These are phyloP conservation scores for Lytechinus variegatus DNA, from an alignment of 35 echinoderm and acorn worm genomes.

Conservation along the genomic window DNA sequence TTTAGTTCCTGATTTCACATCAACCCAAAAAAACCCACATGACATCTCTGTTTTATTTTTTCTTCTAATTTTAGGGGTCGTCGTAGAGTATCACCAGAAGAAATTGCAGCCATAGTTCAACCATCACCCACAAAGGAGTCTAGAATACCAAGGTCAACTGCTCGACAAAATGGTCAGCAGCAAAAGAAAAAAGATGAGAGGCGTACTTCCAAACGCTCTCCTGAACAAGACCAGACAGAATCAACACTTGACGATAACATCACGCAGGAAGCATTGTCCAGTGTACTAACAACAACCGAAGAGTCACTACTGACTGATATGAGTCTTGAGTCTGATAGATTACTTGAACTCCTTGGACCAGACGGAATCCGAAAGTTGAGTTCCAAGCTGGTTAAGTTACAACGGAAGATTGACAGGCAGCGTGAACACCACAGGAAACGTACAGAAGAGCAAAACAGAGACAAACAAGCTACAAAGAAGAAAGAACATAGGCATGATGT, in stretches of 20 bases:
- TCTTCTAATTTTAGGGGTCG: background rate
- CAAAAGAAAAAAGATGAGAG: background rate
- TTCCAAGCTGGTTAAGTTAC: constrained; percentile 80
- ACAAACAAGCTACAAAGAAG: constrained; percentile 45
- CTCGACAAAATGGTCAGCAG: constrained; percentile 11
- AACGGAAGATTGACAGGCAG: constrained; percentile 90
- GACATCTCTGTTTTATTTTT: background rate
- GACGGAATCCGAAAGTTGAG: constrained; percentile 86
- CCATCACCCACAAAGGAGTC: constrained; percentile 33
- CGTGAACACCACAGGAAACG: constrained; percentile 83
- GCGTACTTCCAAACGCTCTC: background rate
- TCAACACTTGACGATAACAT: background rate
- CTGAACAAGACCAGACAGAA: background rate
- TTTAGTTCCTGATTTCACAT: no score
- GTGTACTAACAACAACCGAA: constrained; percentile 5
- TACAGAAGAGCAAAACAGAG: constrained; percentile 44
- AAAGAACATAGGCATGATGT: constrained; percentile 51
- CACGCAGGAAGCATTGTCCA: background rate
- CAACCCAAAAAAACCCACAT: no score
- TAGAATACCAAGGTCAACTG: constrained; percentile 21
- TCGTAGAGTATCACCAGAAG: constrained; percentile 15
- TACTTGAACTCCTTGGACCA: constrained; percentile 75
- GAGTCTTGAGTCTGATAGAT: constrained; percentile 88
- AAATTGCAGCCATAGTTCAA: constrained; percentile 36
- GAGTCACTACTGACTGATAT: constrained; percentile 73